Evolutionary conservation across 2,797 vertebrate genomes (phyloP).

Genomic region (Nannoperca australis): DNA sequence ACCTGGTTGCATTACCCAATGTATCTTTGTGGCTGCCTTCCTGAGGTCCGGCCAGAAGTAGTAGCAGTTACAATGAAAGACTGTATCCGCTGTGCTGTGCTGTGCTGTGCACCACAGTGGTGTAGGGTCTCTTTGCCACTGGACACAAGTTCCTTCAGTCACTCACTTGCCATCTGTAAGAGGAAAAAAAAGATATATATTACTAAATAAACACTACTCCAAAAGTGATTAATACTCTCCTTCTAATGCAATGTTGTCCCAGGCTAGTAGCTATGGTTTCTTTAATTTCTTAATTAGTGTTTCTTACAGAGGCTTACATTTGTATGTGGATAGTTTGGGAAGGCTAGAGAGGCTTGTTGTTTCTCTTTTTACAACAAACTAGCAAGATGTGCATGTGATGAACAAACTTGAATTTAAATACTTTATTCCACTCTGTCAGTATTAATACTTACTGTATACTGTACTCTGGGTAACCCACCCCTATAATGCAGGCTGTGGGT

Average conservation of each 20-base stretch:
- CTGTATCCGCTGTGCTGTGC: slow-evolving; percentile 81
- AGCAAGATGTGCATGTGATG: neutral
- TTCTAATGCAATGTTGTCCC: neutral
- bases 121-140: slow-evolving; percentile 77
- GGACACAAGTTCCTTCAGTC: slow-evolving; percentile 68
- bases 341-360: neutral
- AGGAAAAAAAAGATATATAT: slow-evolving; percentile 1
- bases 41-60: slow-evolving; percentile 86
- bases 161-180: slow-evolving; percentile 71
- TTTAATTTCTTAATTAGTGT: neutral
- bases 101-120: slow-evolving; percentile 68
- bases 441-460: slow-evolving; percentile 75
- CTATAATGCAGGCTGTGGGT: slow-evolving; percentile 77
- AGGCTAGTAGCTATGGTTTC: too few species aligned
- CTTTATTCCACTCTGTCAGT: neutral
- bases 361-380: neutral
- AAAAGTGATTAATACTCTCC: neutral
- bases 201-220: neutral
- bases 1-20: slow-evolving; percentile 86
- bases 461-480: slow-evolving; percentile 85
- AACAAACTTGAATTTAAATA: neutral
- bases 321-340: neutral
- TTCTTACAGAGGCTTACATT: neutral
- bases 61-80: slow-evolving; percentile 88
- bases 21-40: slow-evolving; percentile 73